Conservation (phyloP, 2,797 vertebrate species). For the Sebastes iracundus region DNA sequence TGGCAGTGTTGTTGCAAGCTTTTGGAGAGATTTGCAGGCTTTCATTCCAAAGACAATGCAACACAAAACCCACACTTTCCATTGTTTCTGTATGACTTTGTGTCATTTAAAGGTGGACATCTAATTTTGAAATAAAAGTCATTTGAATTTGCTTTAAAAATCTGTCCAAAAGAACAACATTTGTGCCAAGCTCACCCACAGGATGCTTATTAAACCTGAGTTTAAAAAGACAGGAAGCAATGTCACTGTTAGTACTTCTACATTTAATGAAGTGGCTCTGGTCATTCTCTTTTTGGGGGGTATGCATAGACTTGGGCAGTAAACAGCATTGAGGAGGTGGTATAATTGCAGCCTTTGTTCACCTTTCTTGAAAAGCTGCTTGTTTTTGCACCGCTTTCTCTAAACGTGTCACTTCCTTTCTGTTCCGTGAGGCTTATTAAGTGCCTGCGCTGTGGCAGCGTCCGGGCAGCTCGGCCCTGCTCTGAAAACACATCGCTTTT, state of each 20-base stretch:
- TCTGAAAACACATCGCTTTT: slow-evolving; percentile 53
- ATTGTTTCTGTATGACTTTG: background rate
- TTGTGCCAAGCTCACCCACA: slow-evolving; percentile 3
- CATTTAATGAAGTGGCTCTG: slow-evolving; percentile 42
- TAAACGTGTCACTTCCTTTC: slow-evolving; percentile 53
- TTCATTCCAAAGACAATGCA: background rate
- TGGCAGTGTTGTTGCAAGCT: background rate
- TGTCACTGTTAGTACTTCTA: slow-evolving; percentile 1
- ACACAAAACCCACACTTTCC: background rate
- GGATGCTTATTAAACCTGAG: background rate
- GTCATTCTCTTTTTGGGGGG: slow-evolving; percentile 6
- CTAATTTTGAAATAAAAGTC: background rate
- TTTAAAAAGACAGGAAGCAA: slow-evolving; percentile 11
- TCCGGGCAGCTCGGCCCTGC: slow-evolving; percentile 24
- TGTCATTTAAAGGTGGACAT: background rate
- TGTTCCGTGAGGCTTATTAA: slow-evolving; percentile 42
- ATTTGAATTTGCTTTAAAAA: background rate
- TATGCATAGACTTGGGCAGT: slow-evolving; percentile 23
- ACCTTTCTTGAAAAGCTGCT: slow-evolving; percentile 49
- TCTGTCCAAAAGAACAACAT: background rate
- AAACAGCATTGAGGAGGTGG: slow-evolving; percentile 45
- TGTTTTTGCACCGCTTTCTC: slow-evolving; percentile 27
- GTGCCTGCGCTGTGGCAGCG: slow-evolving; percentile 29
- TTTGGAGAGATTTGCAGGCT: background rate
- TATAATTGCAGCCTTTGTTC: slow-evolving; percentile 55